A percentile compares a stretch with the other conserved stretches of the same genome.
phyloP scores from a whole-genome alignment of 2,797 vertebrate species.

The Hirundo rustica region DNA sequence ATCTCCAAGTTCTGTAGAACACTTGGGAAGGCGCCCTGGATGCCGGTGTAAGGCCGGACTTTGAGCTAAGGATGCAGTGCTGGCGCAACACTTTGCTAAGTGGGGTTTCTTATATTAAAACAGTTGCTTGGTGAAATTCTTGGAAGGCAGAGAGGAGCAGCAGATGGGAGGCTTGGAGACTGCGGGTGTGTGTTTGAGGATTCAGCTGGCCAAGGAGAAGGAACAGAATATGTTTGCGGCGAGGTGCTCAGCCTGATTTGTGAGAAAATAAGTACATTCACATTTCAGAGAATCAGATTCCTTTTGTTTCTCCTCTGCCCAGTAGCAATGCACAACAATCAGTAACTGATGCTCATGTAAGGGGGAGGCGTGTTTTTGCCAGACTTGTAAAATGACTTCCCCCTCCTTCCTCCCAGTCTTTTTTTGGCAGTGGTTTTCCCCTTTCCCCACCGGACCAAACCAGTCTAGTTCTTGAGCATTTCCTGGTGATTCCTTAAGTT shows the following conservation, averaged over 20 bases:
- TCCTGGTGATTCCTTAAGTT: slow-evolving; percentile 41
- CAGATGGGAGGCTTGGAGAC: slow-evolving; percentile 46
- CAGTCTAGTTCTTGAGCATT: slow-evolving; percentile 19
- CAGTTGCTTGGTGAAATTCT: background rate
- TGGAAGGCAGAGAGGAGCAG: slow-evolving; percentile 14
- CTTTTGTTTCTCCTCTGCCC: background rate
- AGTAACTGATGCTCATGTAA: background rate
- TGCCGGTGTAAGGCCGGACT: background rate
- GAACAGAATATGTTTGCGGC: background rate
- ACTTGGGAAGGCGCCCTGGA: background rate
- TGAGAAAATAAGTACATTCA: background rate
- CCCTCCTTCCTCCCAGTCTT: background rate
- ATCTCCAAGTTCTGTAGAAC: background rate
- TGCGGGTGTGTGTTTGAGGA: background rate
- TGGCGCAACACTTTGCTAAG: background rate
- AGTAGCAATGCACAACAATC: background rate
- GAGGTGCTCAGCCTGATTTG: background rate
- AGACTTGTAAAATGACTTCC: background rate
- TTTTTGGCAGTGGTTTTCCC: slow-evolving; percentile 24
- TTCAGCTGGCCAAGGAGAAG: background rate
- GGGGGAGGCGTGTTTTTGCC: background rate
- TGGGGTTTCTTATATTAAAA: background rate
- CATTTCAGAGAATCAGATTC: background rate
- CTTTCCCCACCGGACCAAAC: background rate
- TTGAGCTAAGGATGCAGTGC: background rate